These are phyloP conservation scores for Polyergus mexicanus DNA, from an alignment of 1,140 invertebrate species.

Conservation along the genomic window DNA sequence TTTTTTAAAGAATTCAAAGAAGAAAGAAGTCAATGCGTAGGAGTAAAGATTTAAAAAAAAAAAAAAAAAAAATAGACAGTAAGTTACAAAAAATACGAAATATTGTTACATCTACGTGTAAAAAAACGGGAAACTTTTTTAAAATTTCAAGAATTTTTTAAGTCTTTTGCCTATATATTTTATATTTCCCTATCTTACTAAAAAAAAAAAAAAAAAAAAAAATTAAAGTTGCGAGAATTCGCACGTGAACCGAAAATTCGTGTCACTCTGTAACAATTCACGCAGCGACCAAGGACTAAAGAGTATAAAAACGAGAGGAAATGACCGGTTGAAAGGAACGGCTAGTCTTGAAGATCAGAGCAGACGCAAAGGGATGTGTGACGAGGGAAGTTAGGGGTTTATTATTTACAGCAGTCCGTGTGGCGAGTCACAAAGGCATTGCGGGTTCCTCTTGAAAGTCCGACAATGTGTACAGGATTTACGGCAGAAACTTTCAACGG, in stretches of 20 bases:
- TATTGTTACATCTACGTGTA: not conserved
- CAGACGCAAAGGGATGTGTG: conserved; percentile 52
- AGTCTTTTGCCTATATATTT: not conserved
- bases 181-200: not conserved
- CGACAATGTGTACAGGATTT: conserved; percentile 85
- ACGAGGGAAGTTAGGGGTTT: conserved; percentile 63
- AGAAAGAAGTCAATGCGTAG: not conserved
- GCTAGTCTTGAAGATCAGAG: conserved; percentile 31
- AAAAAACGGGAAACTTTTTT: conserved; percentile 26
- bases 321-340: conserved; percentile 41
- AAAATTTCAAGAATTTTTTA: not conserved
- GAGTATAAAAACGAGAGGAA: not conserved
- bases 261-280: not conserved
- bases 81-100: not conserved
- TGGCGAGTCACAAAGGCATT: conserved; percentile 85
- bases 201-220: conserved; percentile 29
- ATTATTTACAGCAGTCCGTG: conserved; percentile 81
- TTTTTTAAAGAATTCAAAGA: not conserved
- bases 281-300: not conserved
- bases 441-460: conserved; percentile 86
- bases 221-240: not conserved
- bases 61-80: not conserved
- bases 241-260: not conserved
- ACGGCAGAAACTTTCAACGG: conserved; percentile 86
- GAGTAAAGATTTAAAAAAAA: not conserved